These are phyloP conservation scores for Sinosuthora webbiana DNA, from an alignment of 2,113 vertebrate species.

Conservation along the genomic window DNA sequence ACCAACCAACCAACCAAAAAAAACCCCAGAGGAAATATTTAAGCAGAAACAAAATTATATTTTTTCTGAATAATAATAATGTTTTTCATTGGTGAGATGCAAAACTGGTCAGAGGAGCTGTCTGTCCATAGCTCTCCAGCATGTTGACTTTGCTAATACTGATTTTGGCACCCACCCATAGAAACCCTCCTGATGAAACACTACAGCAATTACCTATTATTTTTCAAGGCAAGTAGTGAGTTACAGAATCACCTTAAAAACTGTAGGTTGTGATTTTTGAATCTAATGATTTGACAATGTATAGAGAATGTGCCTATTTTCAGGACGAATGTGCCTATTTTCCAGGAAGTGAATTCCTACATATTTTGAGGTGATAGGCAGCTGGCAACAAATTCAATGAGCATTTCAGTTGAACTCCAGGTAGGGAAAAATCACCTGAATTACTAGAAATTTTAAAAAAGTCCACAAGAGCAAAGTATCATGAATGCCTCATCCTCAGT, in stretches of 20 bases:
- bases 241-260: neutral
- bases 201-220: neutral
- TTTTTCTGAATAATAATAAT: neutral
- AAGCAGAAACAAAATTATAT: neutral
- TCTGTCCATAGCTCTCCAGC: neutral
- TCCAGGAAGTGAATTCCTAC: neutral
- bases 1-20: no score
- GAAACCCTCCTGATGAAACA: neutral
- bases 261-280: rapidly evolving
- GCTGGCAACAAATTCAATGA: neutral
- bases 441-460: neutral
- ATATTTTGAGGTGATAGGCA: neutral
- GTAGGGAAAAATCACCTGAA: neutral
- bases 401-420: neutral
- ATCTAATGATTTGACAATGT: neutral
- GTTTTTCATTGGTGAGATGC: neutral
- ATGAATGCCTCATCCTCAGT: neutral
- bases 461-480: neutral
- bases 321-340: neutral
- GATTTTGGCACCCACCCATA: neutral
- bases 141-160: neutral
- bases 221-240: neutral
- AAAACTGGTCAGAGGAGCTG: neutral
- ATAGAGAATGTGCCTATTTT: neutral
- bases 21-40: neutral